Conservation (phyloP, 92 coral and sea anemone genomes). For the Zoanthus solanderi region DNA sequence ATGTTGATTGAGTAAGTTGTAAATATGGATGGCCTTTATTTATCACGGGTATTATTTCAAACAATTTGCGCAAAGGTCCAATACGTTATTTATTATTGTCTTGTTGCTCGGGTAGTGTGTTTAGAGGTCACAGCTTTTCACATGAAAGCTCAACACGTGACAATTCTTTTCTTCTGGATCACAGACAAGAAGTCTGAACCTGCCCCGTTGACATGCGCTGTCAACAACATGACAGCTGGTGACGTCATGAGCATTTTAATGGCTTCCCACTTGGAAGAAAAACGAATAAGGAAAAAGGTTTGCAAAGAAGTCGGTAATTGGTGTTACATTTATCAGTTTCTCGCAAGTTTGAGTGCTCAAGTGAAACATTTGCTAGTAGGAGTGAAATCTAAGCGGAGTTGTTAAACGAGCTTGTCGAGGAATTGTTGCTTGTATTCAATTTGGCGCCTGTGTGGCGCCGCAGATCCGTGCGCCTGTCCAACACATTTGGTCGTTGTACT, state of each 20-base stretch:
- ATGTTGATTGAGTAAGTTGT: not conserved
- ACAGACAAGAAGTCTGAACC: constrained; percentile 52
- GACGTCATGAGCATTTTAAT: constrained; percentile 48
- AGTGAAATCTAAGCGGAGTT: constrained; percentile 14
- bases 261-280: constrained; percentile 25
- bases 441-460: constrained; percentile 73
- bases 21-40: not conserved
- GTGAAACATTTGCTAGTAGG: constrained; percentile 18
- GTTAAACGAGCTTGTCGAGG: constrained; percentile 33
- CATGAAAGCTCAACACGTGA: constrained; percentile 32
- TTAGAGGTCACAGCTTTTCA: not conserved
- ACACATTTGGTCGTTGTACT: constrained; percentile 44
- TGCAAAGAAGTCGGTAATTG: not conserved
- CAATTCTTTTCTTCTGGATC: not conserved
- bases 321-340: not conserved
- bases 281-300: not conserved
- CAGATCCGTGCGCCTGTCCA: constrained; percentile 35
- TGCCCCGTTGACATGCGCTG: constrained; percentile 54
- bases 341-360: not conserved
- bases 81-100: not conserved
- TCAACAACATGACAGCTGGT: constrained; percentile 51
- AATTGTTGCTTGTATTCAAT: constrained; percentile 67
- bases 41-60: not conserved
- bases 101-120: not conserved
- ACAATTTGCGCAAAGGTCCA: not conserved